Conservation (phyloP, 2,113 vertebrate species). For the Orthonyx spaldingii region DNA sequence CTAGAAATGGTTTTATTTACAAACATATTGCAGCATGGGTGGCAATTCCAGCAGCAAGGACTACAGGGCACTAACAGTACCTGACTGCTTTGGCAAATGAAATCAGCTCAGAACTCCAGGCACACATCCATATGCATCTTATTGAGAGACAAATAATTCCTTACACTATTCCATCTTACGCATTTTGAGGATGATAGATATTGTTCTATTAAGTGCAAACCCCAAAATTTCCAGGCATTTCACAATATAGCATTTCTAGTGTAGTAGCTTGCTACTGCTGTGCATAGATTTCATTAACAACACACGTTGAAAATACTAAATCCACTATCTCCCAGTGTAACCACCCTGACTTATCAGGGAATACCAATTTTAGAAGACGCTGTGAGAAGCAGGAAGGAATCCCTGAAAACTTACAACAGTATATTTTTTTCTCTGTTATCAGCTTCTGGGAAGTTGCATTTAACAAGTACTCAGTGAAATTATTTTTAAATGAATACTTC, state of each 20-base stretch:
- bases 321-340: background rate
- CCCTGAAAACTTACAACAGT: background rate
- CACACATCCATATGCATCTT: background rate
- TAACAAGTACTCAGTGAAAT: background rate
- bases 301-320: background rate
- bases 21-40: background rate
- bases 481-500: background rate
- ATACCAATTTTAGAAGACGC: background rate
- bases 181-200: background rate
- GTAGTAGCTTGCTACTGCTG: background rate
- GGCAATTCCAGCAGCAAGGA: background rate
- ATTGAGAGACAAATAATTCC: background rate
- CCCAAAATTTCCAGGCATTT: background rate
- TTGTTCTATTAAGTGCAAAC: background rate
- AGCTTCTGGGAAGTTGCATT: background rate
- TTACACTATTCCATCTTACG: background rate
- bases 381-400: background rate
- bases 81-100: background rate
- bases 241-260: background rate
- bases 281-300: background rate
- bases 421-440: background rate
- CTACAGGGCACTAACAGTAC: background rate
- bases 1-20: background rate
- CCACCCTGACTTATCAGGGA: background rate
- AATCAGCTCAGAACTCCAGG: background rate